Evolutionary conservation across 2,888 invertebrate species (phyloP), one percentile per base, ranked within the genome.

Genomic region (Acleris cristana): DNA sequence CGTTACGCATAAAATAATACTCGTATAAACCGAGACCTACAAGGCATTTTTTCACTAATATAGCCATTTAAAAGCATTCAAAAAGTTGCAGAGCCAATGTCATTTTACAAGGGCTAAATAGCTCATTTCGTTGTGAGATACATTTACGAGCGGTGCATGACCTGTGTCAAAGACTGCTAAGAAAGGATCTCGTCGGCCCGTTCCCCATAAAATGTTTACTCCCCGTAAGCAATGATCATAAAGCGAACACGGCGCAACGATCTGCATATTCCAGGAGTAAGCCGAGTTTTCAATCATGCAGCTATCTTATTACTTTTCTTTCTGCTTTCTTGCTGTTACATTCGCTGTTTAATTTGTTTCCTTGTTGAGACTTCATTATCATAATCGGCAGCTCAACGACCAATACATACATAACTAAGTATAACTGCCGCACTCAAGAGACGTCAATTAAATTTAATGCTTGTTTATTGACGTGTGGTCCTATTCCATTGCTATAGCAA

Each of bases 311-410:
- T 34, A 48, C 48, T n/a, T n/a, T n/a, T 7, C 51, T 51, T 19
- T 19, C 10, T 49, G 18, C 8, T 49, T n/a, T 54, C 10, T 40
- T 8, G 19, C 16, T 40, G 40, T 40, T 19, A 45, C 19, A 58
- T 19, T 5, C 23, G n/a, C 7, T 18, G 0, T 34, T 60, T 60
- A 19, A 51, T 51, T 57, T 58, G 63, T 67, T 48, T 49, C 14
- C 40, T 51, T 16, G 54, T 67, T 52, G 6, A 53, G 70, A 59
- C 72, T 64, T 72, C 69, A 77, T 80, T 77, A 74, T 72, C 73
- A 76, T 82, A 80, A 80, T 81, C 73, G 74, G 74, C 71, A 73
- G 73, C 65, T 58, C 71, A 72, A 75, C 72, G 71, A 68, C 72
- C 73, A 72, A 80, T 78, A 78, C 74, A 76, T 71, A 71, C 70